Evolutionary conservation across 2,113 vertebrate species (phyloP).

Genomic region (Oenanthe melanoleuca): DNA sequence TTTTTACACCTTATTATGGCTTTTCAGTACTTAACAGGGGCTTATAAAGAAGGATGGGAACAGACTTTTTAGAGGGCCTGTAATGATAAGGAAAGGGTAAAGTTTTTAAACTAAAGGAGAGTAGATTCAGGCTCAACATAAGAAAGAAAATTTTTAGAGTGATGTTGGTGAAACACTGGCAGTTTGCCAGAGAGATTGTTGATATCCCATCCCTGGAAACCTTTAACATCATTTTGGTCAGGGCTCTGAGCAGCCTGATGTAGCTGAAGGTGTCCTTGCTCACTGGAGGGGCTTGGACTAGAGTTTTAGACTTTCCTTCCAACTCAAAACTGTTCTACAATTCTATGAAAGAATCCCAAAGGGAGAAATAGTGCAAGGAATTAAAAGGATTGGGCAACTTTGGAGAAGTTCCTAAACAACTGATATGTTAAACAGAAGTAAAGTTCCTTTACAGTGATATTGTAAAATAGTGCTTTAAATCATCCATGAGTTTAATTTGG

Average conservation of each 20-base stretch:
- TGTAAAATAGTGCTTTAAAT: neutral
- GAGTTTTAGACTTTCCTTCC: neutral
- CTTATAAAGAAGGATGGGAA: neutral
- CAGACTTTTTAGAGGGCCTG: neutral
- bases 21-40: neutral
- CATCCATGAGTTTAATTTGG: neutral
- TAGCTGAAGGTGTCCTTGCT: neutral
- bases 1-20: neutral
- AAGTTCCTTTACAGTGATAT: neutral
- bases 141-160: neutral
- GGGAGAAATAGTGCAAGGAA: neutral
- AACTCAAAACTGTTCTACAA: neutral
- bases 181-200: neutral
- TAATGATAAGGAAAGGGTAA: neutral
- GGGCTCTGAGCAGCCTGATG: neutral
- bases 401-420: neutral
- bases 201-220: neutral
- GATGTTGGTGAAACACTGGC: neutral
- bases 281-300: neutral
- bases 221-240: neutral
- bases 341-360: neutral
- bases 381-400: neutral
- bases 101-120: neutral
- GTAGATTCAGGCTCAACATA: neutral
- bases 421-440: neutral